phyloP scores from a whole-genome alignment of 2,888 invertebrate species.

The Terebella lapidaria region DNA sequence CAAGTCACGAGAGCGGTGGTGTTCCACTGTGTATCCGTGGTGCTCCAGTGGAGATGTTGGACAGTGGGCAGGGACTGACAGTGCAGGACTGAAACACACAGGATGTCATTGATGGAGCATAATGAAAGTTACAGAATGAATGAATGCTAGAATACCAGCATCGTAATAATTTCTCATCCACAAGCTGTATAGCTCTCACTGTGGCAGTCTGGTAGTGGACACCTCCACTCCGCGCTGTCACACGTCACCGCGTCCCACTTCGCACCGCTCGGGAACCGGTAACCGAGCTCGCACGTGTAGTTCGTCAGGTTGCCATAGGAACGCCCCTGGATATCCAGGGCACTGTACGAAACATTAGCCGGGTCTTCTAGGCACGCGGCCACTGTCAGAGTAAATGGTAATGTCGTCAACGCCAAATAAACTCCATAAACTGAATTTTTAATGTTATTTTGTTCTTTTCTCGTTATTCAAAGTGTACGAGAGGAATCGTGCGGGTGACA shows the following conservation, averaged over 20 bases:
- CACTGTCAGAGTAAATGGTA: too few relatives aligned
- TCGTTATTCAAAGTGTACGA: too few relatives aligned
- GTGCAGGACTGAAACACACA: not conserved
- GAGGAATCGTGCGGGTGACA: too few relatives aligned
- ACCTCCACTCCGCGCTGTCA: not conserved
- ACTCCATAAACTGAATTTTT: too few relatives aligned
- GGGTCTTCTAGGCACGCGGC: too few relatives aligned
- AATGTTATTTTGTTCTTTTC: too few relatives aligned
- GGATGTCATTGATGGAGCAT: too few relatives aligned
- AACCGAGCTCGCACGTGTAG: not conserved
- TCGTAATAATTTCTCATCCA: too few relatives aligned
- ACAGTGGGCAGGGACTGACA: not conserved
- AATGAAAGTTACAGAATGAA: too few relatives aligned
- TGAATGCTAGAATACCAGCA: too few relatives aligned
- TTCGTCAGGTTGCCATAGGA: not conserved
- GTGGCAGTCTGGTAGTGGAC: not conserved
- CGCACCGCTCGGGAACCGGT: not conserved
- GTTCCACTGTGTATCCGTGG: not conserved
- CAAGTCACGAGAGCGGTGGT: not conserved
- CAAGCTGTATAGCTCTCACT: not conserved
- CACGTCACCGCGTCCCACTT: not conserved
- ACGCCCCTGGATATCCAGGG: not conserved
- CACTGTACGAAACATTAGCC: too few relatives aligned
- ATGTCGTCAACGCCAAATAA: too few relatives aligned
- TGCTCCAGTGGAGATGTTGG: not conserved